A percentile compares a stretch with the other conserved stretches of the same genome.
These are phyloP conservation scores for Heterotilapia buettikoferi DNA, from an alignment of 2,113 vertebrate genomes.

Conservation along the genomic window DNA sequence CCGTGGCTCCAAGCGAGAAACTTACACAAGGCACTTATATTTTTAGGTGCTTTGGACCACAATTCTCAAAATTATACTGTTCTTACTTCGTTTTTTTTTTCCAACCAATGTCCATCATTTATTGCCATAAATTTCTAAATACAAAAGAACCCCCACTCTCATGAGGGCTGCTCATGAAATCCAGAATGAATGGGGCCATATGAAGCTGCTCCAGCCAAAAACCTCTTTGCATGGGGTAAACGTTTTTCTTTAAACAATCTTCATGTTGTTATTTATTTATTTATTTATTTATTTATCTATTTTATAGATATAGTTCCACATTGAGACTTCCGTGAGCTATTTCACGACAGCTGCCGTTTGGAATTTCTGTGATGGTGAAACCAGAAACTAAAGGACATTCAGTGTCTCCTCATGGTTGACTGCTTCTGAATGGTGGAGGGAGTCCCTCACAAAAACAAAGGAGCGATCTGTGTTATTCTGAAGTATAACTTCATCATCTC, in stretches of 20 bases:
- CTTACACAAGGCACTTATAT: background rate
- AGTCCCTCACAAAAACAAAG: background rate
- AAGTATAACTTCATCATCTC: background rate
- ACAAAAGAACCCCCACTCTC: background rate
- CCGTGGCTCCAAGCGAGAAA: background rate
- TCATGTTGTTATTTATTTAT: background rate
- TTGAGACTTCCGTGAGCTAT: background rate
- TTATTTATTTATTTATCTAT: background rate
- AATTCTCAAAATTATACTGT: background rate
- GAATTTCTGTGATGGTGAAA: background rate
- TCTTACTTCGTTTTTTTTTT: fast-evolving
- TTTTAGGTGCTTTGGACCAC: background rate
- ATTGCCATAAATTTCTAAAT: background rate
- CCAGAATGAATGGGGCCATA: background rate
- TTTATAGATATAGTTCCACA: background rate
- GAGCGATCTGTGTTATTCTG: background rate
- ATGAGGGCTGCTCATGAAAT: background rate
- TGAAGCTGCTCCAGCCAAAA: background rate
- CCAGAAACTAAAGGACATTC: background rate
- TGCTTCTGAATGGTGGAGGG: background rate
- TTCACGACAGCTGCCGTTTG: background rate
- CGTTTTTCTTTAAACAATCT: background rate
- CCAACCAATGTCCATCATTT: background rate
- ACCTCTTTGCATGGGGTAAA: background rate
- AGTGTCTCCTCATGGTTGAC: background rate